These are phyloP conservation scores for Amphipyra berbera DNA, from an alignment of 2,888 invertebrate species.

Conservation along the genomic window DNA sequence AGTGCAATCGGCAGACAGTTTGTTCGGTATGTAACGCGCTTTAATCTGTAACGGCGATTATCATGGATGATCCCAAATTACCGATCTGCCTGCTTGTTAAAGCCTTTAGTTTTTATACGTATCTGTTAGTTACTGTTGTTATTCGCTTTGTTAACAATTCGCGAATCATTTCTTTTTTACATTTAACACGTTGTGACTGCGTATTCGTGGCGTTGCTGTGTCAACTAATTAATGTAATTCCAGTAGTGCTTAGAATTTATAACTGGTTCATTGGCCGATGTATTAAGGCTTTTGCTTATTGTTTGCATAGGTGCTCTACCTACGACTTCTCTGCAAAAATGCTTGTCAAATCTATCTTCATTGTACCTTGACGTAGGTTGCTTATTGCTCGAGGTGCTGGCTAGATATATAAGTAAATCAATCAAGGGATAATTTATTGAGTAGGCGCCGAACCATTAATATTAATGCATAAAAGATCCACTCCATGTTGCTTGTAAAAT, in stretches of 20 bases:
- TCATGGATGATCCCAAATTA: slow-evolving; percentile 36
- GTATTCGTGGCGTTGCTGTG: background rate
- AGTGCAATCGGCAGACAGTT: slow-evolving; percentile 56
- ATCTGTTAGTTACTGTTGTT: slow-evolving; percentile 18
- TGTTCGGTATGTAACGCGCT: slow-evolving; percentile 41
- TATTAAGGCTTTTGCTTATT: too few relatives aligned
- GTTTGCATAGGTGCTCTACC: too few relatives aligned
- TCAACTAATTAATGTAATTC: slow-evolving; percentile 2
- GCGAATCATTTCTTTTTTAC: background rate
- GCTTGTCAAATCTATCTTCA: too few relatives aligned
- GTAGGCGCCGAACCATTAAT: background rate
- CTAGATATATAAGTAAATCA: background rate
- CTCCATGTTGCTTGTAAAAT: background rate
- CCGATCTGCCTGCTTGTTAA: slow-evolving; percentile 21
- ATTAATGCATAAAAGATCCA: background rate
- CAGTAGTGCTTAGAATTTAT: slow-evolving; percentile 1
- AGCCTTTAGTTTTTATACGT: slow-evolving; percentile 22
- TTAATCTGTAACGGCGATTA: slow-evolving; percentile 39
- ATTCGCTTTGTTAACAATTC: slow-evolving; percentile 2
- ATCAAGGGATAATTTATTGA: background rate
- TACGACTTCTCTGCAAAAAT: too few relatives aligned
- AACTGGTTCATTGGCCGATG: background rate
- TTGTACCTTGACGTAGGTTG: too few relatives aligned
- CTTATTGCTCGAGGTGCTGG: background rate
- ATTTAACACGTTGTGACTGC: background rate